Percentiles rank a stretch among this genome's conserved stretches.
Conservation (phyloP, 2,888 invertebrate species). For the Stomorhina lunata region DNA sequence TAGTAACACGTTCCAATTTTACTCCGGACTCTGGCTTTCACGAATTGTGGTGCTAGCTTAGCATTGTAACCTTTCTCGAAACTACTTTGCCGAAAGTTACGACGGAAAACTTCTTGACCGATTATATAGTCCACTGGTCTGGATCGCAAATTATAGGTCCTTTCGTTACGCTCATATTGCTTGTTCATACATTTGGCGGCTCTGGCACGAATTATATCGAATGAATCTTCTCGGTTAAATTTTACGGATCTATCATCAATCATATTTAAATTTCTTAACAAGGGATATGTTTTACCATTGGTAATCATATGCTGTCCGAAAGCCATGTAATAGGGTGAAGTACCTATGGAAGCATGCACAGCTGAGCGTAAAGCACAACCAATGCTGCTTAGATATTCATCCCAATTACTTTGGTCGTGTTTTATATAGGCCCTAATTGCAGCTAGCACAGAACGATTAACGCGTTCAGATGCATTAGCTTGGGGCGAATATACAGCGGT, state of each 20-base stretch:
- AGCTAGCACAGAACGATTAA: constrained; percentile 21
- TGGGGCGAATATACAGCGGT: constrained; percentile 27
- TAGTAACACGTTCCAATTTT: constrained; percentile 16
- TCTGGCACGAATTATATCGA: not conserved
- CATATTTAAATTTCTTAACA: not conserved
- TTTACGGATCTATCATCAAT: not conserved
- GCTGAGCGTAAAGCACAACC: constrained; percentile 1
- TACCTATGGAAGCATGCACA: constrained; percentile 22
- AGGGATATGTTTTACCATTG: not conserved
- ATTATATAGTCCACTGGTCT: not conserved
- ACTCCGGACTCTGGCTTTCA: not conserved
- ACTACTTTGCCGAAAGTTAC: constrained; percentile 13
- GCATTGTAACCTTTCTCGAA: constrained; percentile 9
- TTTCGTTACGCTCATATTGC: constrained; percentile 18
- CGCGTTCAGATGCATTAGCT: constrained; percentile 29
- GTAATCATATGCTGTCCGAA: constrained; percentile 27
- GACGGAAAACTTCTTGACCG: constrained; percentile 9
- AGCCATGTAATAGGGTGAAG: constrained; percentile 37
- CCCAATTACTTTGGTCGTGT: constrained; percentile 22
- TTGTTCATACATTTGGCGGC: not conserved
- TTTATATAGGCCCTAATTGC: not conserved
- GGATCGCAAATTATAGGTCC: not conserved
- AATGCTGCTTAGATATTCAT: not conserved
- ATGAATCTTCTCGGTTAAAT: not conserved
- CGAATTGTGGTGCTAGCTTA: constrained; percentile 4